Evolutionary conservation across 2,888 invertebrate genomes (phyloP), one percentile per base, ranked within the genome.

Genomic region (Melolontha melolontha): DNA sequence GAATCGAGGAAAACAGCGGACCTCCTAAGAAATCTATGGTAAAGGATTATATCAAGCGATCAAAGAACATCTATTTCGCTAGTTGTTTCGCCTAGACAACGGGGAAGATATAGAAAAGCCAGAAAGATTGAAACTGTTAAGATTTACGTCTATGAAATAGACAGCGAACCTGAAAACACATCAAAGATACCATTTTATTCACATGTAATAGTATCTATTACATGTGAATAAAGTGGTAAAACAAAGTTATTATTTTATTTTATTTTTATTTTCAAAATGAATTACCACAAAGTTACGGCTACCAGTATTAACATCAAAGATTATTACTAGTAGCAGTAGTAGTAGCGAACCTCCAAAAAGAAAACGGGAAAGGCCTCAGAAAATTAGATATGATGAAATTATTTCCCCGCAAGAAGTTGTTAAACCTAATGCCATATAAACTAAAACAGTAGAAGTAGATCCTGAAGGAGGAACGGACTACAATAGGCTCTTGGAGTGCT

Each of bases 321-420:
- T n/a, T n/a, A n/a, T n/a, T n/a, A n/a, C n/a, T n/a, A n/a, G n/a
- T n/a, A n/a, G n/a, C n/a, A n/a, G n/a, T n/a, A n/a, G n/a, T n/a
- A 10, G 10, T 6, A 34, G 34, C 34, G 34, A 34, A 34, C 8
- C 34, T 10, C 5, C 39, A 10, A 47, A 16, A 11, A 47, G 29
- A 5, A 62, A 17, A 47, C 44, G 59, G 34, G 59, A 47, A 39
- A 47, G 59, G 10, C 59, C 59, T 16, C 59, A 34, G 34, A 62
- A 62, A 16, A 59, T 42, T 47, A 34, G 10, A 34, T 22, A 49
- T 49, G 7, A 5, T 1, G 10, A 17, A 16, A 22, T 1, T 2
- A n/a, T 7, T 44, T 6, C 44, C n/a, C 34, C 34, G 7, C 34
- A 34, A 34, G 22, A 41, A 41, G 44, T 14, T 14, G 1, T 1